Evolutionary conservation across 2,113 vertebrate species (phyloP).

Genomic region (cat (Felis catus)): DNA sequence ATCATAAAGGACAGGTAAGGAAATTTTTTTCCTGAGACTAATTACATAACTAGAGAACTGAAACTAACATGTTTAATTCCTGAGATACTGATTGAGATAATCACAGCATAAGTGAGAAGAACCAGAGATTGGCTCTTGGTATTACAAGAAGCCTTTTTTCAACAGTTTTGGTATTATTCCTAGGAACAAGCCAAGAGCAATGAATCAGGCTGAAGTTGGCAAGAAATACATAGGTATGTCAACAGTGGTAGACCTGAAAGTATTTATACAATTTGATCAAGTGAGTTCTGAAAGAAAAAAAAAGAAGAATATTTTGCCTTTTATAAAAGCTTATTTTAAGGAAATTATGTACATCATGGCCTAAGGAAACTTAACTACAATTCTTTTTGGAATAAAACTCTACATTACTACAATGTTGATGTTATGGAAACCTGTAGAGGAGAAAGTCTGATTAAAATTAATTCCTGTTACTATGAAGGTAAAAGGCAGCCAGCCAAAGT

Average conservation of each 20-base stretch:
- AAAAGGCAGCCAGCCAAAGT: slow-evolving; percentile 76
- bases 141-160: slow-evolving; percentile 42
- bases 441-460: slow-evolving; percentile 80
- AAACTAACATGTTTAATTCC: slow-evolving; percentile 67
- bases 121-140: neutral
- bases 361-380: slow-evolving; percentile 61
- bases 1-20: neutral
- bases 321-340: slow-evolving; percentile 71
- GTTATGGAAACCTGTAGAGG: slow-evolving; percentile 71
- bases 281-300: neutral
- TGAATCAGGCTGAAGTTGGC: slow-evolving; percentile 43
- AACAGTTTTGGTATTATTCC: slow-evolving; percentile 57
- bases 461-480: slow-evolving; percentile 77
- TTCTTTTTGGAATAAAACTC: slow-evolving; percentile 75
- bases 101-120: slow-evolving; percentile 54
- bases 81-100: slow-evolving; percentile 65
- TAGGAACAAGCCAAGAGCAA: slow-evolving; percentile 26
- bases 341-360: slow-evolving; percentile 58
- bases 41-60: neutral
- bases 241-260: neutral
- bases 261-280: slow-evolving; percentile 50
- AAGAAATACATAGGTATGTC: neutral
- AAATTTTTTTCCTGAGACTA: neutral
- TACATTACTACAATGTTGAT: slow-evolving; percentile 61
- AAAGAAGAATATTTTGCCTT: slow-evolving; percentile 55